These are phyloP conservation scores for Tragelaphus imberbis DNA, from an alignment of 2,113 vertebrate species.

Conservation along the genomic window DNA sequence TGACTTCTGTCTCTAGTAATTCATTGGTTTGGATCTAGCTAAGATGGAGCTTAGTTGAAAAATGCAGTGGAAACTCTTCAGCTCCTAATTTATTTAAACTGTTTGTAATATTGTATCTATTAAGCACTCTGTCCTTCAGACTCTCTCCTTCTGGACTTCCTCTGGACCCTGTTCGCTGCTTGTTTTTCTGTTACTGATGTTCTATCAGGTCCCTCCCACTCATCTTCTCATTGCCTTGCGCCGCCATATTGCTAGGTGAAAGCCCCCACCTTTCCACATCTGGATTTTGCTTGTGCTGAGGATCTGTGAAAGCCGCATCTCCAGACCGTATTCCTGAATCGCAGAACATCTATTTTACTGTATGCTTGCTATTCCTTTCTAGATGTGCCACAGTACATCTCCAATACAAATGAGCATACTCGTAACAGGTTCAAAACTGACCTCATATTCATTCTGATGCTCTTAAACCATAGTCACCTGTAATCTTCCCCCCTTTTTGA, in stretches of 20 bases:
- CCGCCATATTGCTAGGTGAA: neutral
- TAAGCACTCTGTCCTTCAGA: neutral
- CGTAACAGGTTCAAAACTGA: neutral
- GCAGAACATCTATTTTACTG: neutral
- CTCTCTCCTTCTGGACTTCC: neutral
- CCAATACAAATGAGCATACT: neutral
- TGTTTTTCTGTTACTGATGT: neutral
- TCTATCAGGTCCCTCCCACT: neutral
- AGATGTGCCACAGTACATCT: neutral
- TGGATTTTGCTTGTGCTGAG: neutral
- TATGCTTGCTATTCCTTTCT: neutral
- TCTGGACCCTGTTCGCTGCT: neutral
- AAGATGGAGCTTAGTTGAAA: neutral
- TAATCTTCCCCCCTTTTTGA: neutral
- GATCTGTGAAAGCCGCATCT: neutral
- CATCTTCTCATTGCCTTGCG: neutral
- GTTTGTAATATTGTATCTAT: neutral
- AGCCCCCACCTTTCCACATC: neutral
- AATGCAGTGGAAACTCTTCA: neutral
- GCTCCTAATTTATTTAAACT: neutral
- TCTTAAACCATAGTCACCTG: neutral
- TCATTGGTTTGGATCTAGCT: neutral
- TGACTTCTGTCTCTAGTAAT: neutral
- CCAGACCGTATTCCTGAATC: neutral
- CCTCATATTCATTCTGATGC: neutral